phyloP scores from a whole-genome alignment of 1,140 invertebrate genomes.

The Cotesia vestalis region DNA sequence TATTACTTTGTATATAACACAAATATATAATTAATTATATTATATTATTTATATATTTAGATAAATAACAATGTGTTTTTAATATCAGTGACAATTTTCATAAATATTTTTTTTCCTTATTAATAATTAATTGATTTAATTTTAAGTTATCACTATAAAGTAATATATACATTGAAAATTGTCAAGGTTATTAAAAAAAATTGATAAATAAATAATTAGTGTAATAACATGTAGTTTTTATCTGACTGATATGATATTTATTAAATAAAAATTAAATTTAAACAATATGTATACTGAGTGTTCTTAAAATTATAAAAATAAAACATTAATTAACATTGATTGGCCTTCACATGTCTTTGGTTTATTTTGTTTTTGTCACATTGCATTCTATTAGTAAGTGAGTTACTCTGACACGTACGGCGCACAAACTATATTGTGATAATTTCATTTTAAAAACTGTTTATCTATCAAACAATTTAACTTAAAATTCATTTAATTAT shows the following conservation, averaged over 20 bases:
- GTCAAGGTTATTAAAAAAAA: conserved; percentile 14
- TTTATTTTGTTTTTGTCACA: conserved; percentile 3
- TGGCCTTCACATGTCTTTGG: conserved; percentile 15
- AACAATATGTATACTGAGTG: conserved; percentile 20
- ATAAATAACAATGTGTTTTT: conserved; percentile 14
- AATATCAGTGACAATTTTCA: no score
- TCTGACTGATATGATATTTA: conserved; percentile 27
- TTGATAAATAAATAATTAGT: background rate
- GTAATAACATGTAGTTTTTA: conserved; percentile 12
- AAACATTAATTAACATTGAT: background rate
- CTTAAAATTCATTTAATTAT: background rate
- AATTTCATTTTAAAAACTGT: background rate
- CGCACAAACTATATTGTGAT: no score
- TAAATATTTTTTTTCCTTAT: no score
- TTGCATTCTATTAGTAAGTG: background rate
- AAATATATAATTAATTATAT: no score
- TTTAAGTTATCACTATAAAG: background rate
- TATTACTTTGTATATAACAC: conserved; percentile 23
- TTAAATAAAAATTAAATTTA: conserved; percentile 17
- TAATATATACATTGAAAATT: conserved; percentile 15
- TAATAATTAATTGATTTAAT: no score
- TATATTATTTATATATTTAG: conserved; percentile 8
- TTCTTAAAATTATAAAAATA: conserved; percentile 26
- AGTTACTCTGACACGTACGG: no score
- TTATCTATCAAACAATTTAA: background rate